Percentiles rank a stretch among this genome's conserved stretches.
Evolutionary conservation across 1,140 invertebrate species (phyloP).

Genomic region (Scylla paramamosain): DNA sequence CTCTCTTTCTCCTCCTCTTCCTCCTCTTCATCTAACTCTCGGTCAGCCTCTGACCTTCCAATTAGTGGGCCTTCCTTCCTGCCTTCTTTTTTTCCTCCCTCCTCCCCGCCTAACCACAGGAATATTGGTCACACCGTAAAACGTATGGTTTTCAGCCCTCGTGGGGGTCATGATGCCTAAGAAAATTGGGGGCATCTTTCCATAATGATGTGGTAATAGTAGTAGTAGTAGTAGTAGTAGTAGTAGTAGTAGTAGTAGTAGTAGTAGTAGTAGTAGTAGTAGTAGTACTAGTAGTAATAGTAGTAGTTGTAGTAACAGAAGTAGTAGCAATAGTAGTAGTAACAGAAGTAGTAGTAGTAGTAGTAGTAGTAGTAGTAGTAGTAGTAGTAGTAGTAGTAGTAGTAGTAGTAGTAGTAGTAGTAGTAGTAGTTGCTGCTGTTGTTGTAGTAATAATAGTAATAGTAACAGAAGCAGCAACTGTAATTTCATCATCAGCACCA

Average conservation of each 20-base stretch:
- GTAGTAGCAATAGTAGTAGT: too few species aligned
- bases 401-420: too few species aligned
- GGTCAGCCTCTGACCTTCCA: not conserved
- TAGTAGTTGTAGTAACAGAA: not conserved
- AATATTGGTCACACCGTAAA: not conserved
- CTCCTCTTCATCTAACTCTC: not conserved
- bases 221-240: not conserved
- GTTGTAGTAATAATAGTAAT: not conserved
- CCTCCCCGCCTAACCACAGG: conserved; percentile 5
- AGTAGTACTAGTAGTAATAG: not conserved
- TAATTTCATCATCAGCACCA: too few species aligned
- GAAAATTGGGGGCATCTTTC: not conserved
- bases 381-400: too few species aligned
- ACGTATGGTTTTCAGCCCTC: not conserved
- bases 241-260: not conserved
- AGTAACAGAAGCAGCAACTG: not conserved
- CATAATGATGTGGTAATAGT: not conserved
- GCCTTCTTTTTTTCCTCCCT: conserved; percentile 18
- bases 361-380: not conserved
- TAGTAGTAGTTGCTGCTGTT: too few species aligned
- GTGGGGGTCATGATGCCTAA: not conserved
- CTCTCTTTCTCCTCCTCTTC: not conserved
- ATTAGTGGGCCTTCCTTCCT: conserved; percentile 17
- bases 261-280: not conserved
- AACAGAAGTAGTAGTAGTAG: not conserved